A percentile compares a stretch with the other conserved stretches of the same genome.
Evolutionary conservation across 2,113 vertebrate genomes (phyloP).

Genomic region (Mirounga angustirostris): DNA sequence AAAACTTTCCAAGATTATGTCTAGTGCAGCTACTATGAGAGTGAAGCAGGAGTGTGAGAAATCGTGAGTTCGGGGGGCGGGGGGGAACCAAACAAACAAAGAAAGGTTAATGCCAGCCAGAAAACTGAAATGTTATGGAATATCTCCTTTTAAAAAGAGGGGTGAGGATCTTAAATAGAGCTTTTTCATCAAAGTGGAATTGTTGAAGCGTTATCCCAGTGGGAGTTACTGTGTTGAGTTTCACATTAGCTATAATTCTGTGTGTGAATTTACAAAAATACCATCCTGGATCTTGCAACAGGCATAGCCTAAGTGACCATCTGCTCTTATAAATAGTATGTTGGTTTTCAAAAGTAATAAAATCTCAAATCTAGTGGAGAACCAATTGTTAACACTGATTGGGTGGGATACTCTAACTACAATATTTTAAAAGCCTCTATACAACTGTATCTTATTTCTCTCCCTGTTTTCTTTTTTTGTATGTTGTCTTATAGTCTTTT

Average conservation of each 20-base stretch:
- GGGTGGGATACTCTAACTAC: not conserved
- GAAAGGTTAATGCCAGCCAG: conserved; percentile 29
- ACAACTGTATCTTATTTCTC: not conserved
- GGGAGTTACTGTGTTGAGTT: not conserved
- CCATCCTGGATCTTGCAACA: not conserved
- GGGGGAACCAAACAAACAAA: not conserved
- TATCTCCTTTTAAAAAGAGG: conserved; percentile 52
- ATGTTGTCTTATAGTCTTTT: conserved; percentile 7
- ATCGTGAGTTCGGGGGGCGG: not conserved
- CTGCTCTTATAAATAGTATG: conserved; percentile 42
- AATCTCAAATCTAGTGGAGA: conserved; percentile 47
- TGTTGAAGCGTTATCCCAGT: not conserved
- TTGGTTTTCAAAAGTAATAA: conserved; percentile 50
- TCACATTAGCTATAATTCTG: not conserved
- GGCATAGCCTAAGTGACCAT: not conserved
- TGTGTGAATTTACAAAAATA: not conserved
- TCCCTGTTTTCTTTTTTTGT: not conserved
- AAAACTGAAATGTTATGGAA: conserved; percentile 51
- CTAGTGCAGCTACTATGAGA: conserved; percentile 39
- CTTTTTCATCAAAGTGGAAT: not conserved
- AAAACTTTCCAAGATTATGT: conserved; percentile 75
- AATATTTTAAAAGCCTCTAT: not conserved
- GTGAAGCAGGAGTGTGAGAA: conserved; percentile 66
- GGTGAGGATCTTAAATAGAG: not conserved
- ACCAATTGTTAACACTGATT: not conserved